Evolutionary conservation across 1,140 invertebrate genomes (phyloP), one percentile per base, ranked within the genome.

Genomic region (Acromyrmex heyeri): DNA sequence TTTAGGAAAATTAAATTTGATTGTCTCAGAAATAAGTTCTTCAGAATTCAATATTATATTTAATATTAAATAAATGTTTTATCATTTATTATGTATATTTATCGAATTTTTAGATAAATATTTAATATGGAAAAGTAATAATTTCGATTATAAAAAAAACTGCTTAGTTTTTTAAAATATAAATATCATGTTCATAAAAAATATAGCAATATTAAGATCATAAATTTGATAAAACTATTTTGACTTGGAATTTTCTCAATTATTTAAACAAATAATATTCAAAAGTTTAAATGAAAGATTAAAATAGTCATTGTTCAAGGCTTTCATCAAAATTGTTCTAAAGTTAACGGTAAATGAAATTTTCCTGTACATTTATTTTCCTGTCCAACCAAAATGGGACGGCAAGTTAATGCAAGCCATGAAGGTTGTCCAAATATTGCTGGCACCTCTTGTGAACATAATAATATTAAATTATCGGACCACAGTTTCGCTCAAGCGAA

Each of bases 401-500:
- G 6, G 14, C 38, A 38, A 75, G 18, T 57, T 75, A 16, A 12
- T 16, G 18, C 6, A 55, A 34, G 16, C 48, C 10, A 55, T 21
- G 18, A 57, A 75, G 14, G 30, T 57, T 76, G 7, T 77, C 14
- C 21, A 77, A 77, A 77, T 77, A 38, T 77, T 62, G 55, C 38
- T 27, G 50, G 16, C 70, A 73, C 24, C 12, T 62, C 38, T 61
- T 10, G 10, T 21, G 59, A 62, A 48, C 24, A 34, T 62, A 62
- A 77, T 61, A 77, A 77, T 64, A 62, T 76, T 76, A 62, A 48
- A 77, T 44, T 48, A 64, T 77, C 59, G 16, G 18, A 27, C 12
- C 34, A 1, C 30, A 21, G 4, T 76, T 59, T 38, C 34, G 27
- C 10, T 48, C 24, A 14, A 24, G 21, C 4, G 18, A 64, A 64